Conservation (phyloP, 1,140 invertebrate species). For the Drosophila eugracilis region DNA sequence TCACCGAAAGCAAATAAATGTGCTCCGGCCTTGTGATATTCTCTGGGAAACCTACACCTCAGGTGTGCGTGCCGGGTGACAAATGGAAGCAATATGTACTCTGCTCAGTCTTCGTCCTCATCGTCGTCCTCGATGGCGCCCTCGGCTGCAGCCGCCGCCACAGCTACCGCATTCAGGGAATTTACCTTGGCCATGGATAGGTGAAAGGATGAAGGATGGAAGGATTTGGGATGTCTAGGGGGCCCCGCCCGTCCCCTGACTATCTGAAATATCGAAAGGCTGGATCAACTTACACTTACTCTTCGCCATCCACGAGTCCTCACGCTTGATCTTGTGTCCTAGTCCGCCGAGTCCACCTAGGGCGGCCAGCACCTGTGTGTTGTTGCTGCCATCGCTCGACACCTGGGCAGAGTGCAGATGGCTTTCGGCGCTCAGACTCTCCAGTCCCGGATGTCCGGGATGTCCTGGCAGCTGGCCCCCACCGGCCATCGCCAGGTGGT, state of each 20-base stretch:
- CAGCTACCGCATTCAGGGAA: slow-evolving; percentile 38
- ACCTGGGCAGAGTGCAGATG: slow-evolving; percentile 72
- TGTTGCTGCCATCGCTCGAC: slow-evolving; percentile 70
- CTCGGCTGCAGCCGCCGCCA: slow-evolving; percentile 58
- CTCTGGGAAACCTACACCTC: slow-evolving; percentile 6
- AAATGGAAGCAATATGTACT: slow-evolving; percentile 31
- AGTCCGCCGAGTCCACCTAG: slow-evolving; percentile 65
- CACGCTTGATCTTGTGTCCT: slow-evolving; percentile 81
- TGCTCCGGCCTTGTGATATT: neutral
- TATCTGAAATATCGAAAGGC: slow-evolving; percentile 63
- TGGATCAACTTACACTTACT: slow-evolving; percentile 73
- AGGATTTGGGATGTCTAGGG: slow-evolving; percentile 16
- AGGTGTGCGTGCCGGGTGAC: slow-evolving; percentile 7
- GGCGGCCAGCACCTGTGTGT: slow-evolving; percentile 73
- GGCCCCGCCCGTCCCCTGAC: slow-evolving; percentile 24
- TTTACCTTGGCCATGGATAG: slow-evolving; percentile 20
- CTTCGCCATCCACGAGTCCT: slow-evolving; percentile 78
- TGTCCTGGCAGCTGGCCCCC: slow-evolving; percentile 61
- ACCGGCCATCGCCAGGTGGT: slow-evolving; percentile 61
- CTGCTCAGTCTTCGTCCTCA: slow-evolving; percentile 54
- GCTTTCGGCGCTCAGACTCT: slow-evolving; percentile 71
- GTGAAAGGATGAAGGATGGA: slow-evolving; percentile 7
- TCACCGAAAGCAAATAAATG: neutral
- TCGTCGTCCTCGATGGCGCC: slow-evolving; percentile 55
- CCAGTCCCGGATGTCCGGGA: slow-evolving; percentile 70